Evolutionary conservation across 2,797 vertebrate species (phyloP), one percentile per base, ranked within the genome.

Genomic region (Carapus acus): DNA sequence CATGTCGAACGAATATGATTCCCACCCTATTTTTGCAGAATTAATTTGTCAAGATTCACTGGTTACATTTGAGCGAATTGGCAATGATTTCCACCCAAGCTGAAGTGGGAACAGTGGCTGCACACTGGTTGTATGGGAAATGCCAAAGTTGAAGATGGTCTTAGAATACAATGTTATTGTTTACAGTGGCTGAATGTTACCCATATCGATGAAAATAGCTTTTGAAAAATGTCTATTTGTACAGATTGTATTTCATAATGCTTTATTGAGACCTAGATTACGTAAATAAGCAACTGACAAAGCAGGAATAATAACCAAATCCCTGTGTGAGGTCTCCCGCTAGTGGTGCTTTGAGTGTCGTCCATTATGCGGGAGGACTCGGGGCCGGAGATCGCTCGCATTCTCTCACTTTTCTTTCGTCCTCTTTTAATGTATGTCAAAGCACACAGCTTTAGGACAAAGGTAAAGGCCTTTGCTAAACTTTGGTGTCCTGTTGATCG

Each of bases 111-210:
- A 85, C 59, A 62, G 79, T 81, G 77, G 71, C 78, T 71, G 63
- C 65, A 66, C 72, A 66, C 70, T 65, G 81, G 77, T 76, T 77
- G 83, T 80, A 76, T 78, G 84, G 78, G 83, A 82, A 85, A 86
- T 85, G 82, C 82, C 79, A 85, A 88, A 88, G 82, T 81, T 66
- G 76, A 84, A 79, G 72, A 79, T 85, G 76, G 77, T 86, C 67
- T 74, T 84, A 65, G 69, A 83, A 84, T 83, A 84, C 80, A 84
- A 85, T 83, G 84, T 85, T 87, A 86, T 87, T 89, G 86, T 90
- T 90, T 89, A 90, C 88, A 89, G 82, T 84, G 83, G 80, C 83
- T 78, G 80, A 85, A 85, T 86, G 84, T 87, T 83, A 85, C 84
- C 80, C 80, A 65, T 83, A 79, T 73, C 72, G 77, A 84, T 80